Conservation (phyloP, 2,888 invertebrate genomes). For the Desoria tigrina region DNA sequence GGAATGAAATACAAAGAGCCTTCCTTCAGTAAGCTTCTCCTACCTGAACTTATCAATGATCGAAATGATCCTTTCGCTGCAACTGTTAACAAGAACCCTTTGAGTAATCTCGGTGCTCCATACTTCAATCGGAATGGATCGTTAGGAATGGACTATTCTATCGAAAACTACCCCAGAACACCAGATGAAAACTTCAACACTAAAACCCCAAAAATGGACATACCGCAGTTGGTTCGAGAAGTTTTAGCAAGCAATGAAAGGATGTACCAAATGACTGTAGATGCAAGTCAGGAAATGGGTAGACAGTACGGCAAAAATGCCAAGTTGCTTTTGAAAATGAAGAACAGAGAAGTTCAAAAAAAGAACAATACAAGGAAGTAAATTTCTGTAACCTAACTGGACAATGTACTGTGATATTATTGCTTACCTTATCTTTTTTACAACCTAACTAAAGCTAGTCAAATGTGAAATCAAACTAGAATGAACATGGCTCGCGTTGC, state of each 20-base stretch:
- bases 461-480: too few relatives aligned
- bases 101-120: conserved; percentile 27
- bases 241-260: conserved; percentile 39
- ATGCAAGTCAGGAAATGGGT: conserved; percentile 33
- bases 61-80: conserved; percentile 30
- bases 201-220: conserved; percentile 26
- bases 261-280: conserved; percentile 36
- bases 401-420: too few relatives aligned
- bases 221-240: conserved; percentile 37
- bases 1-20: conserved; percentile 30
- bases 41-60: conserved; percentile 33
- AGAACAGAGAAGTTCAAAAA: neutral
- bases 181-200: conserved; percentile 19
- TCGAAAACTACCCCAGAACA: conserved; percentile 2
- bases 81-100: neutral
- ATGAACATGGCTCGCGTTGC: too few relatives aligned
- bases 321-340: conserved; percentile 14
- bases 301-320: conserved; percentile 23
- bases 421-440: too few relatives aligned
- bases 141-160: conserved; percentile 12
- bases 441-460: too few relatives aligned
- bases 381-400: too few relatives aligned
- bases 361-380: neutral
- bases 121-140: conserved; percentile 32
- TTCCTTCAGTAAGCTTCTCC: conserved; percentile 25